Conservation (phyloP, 2,888 invertebrate species). For the Augiades crinisus region DNA sequence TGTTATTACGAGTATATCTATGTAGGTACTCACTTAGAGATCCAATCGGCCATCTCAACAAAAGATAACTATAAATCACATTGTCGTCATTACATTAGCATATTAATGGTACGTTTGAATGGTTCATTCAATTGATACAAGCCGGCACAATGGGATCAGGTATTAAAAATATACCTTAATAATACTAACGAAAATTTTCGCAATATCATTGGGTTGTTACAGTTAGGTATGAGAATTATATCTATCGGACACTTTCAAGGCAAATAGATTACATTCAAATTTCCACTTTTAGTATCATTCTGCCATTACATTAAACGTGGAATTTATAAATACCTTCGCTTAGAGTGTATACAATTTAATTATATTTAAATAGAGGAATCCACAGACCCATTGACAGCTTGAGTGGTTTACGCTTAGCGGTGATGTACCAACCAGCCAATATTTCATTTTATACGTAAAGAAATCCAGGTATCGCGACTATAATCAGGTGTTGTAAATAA, state of each 20-base stretch:
- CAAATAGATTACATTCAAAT: too few species aligned
- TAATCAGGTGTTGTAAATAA: conserved; percentile 2
- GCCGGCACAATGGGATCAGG: conserved; percentile 12
- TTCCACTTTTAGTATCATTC: too few species aligned
- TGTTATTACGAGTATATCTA: not conserved
- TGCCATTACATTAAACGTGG: too few species aligned
- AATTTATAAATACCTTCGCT: too few species aligned
- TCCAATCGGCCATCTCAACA: conserved; percentile 13
- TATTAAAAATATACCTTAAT: conserved; percentile 17
- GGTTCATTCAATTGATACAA: conserved; percentile 23
- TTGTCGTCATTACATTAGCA: conserved; percentile 23
- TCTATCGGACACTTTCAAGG: too few species aligned
- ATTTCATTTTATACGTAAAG: too few species aligned
- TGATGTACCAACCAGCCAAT: too few species aligned
- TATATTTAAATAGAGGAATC: too few species aligned
- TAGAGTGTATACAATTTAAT: too few species aligned
- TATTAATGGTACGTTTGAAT: conserved; percentile 28
- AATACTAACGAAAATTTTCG: conserved; percentile 2
- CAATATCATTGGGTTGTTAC: not conserved
- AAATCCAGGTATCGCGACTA: not conserved
- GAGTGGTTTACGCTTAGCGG: too few species aligned
- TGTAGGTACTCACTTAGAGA: not conserved
- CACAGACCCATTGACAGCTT: too few species aligned
- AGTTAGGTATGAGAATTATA: too few species aligned
- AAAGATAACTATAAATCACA: conserved; percentile 23